These are phyloP conservation scores for Ariolimax columbianus DNA, from an alignment of 2,888 invertebrate species.

Conservation along the genomic window DNA sequence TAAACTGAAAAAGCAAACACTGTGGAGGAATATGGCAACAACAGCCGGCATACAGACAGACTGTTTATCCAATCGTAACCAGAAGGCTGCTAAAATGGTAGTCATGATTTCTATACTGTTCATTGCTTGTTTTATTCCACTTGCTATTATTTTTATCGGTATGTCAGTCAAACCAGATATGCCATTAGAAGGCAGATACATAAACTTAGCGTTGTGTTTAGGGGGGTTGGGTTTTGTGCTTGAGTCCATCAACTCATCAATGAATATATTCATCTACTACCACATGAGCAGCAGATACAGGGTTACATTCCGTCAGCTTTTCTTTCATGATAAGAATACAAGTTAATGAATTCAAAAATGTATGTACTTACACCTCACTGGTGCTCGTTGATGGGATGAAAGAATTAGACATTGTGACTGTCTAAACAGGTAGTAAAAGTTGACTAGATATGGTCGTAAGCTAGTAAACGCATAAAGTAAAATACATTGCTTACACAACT, in stretches of 20 bases:
- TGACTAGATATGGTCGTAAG: too few species aligned
- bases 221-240: not conserved
- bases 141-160: not conserved
- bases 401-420: too few species aligned
- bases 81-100: conserved; percentile 18
- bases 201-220: not conserved
- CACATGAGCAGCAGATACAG: conserved; percentile 13
- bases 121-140: not conserved
- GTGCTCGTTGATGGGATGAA: too few species aligned
- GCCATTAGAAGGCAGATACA: not conserved
- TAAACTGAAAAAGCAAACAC: not conserved
- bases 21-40: not conserved
- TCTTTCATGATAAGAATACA: too few species aligned
- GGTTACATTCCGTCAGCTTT: not conserved
- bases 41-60: not conserved
- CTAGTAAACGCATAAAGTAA: too few species aligned
- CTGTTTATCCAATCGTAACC: not conserved
- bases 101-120: conserved; percentile 16
- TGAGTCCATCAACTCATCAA: conserved; percentile 9
- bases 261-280: conserved; percentile 16
- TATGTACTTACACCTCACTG: too few species aligned
- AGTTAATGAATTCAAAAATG: too few species aligned
- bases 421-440: too few species aligned
- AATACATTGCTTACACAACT: too few species aligned
- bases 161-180: not conserved